A percentile compares a stretch with the other conserved stretches of the same genome.
These are phyloP conservation scores for Aproaerema taeniolella DNA, from an alignment of 2,888 invertebrate genomes.

Conservation along the genomic window DNA sequence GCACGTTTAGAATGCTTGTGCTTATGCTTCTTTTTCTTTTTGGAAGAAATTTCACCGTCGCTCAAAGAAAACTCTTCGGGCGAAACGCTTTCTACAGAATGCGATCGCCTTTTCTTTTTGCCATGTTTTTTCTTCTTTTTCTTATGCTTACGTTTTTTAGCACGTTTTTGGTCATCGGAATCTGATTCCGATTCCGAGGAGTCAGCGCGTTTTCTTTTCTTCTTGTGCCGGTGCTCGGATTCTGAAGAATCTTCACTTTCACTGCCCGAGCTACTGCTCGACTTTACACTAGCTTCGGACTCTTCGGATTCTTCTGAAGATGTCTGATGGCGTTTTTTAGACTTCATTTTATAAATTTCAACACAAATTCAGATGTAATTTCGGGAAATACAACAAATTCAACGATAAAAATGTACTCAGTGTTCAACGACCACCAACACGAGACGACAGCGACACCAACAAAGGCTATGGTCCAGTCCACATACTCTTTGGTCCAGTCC, in stretches of 20 bases:
- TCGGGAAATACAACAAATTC: too few relatives aligned
- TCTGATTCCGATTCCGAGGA: slow-evolving; percentile 64
- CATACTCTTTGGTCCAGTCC: too few relatives aligned
- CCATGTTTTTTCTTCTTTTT: slow-evolving; percentile 72
- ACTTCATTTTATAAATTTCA: slow-evolving; percentile 46
- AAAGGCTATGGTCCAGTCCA: too few relatives aligned
- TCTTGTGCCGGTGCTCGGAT: slow-evolving; percentile 59
- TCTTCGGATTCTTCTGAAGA: slow-evolving; percentile 65
- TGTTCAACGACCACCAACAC: too few relatives aligned
- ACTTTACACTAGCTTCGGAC: slow-evolving; percentile 52
- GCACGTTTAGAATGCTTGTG: slow-evolving; percentile 55
- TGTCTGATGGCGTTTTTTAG: slow-evolving; percentile 59
- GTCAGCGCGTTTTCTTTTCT: slow-evolving; percentile 64
- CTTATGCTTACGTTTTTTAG: slow-evolving; percentile 70
- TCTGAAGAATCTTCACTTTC: slow-evolving; percentile 61
- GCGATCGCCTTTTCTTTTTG: slow-evolving; percentile 61
- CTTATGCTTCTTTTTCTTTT: slow-evolving; percentile 65
- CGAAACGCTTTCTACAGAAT: slow-evolving; percentile 45
- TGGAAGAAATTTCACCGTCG: slow-evolving; percentile 58
- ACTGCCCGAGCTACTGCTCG: slow-evolving; percentile 59
- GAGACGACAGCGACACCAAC: too few relatives aligned
- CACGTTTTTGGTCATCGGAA: slow-evolving; percentile 54
- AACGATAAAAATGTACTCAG: too few relatives aligned
- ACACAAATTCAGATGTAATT: too few relatives aligned
- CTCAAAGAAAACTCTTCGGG: slow-evolving; percentile 48